A percentile compares a stretch with the other conserved stretches of the same genome.
These are phyloP conservation scores for Channa argus DNA, from an alignment of 2,113 vertebrate species.

Conservation along the genomic window DNA sequence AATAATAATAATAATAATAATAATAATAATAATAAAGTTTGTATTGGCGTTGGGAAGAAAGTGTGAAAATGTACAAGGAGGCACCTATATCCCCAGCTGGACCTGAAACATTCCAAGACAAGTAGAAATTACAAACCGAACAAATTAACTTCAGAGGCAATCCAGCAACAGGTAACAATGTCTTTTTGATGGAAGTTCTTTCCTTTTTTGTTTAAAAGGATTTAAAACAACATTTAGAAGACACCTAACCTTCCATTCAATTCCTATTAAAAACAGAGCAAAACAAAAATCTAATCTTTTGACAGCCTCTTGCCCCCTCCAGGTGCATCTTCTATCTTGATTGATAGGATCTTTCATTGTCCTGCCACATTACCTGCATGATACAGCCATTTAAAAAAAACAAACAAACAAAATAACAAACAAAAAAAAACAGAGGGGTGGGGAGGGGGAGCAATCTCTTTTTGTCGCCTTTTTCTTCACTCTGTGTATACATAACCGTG, in stretches of 20 bases:
- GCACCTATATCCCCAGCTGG: conserved; percentile 90
- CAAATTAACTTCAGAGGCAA: conserved; percentile 90
- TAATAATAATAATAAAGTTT: conserved; percentile 82
- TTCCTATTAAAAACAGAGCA: conserved; percentile 93
- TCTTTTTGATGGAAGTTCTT: conserved; percentile 70
- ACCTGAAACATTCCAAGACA: conserved; percentile 89
- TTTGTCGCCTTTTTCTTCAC: conserved; percentile 59
- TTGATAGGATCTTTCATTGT: conserved; percentile 85
- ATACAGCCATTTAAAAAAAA: conserved; percentile 59
- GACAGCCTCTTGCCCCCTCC: conserved; percentile 63
- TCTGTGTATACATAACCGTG: conserved; percentile 88
- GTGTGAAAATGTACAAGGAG: conserved; percentile 92
- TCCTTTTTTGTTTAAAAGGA: conserved; percentile 88
- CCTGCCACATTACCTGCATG: conserved; percentile 65
- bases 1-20: conserved; percentile 73
- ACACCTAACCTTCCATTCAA: conserved; percentile 91
- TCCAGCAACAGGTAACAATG: conserved; percentile 89
- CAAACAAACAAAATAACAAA: conserved; percentile 44
- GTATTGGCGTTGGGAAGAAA: conserved; percentile 91
- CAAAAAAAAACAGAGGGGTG: no score
- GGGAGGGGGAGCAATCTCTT: conserved; percentile 75
- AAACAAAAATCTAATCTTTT: conserved; percentile 83
- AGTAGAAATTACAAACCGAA: conserved; percentile 88
- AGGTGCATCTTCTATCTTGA: conserved; percentile 53
- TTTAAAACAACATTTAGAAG: conserved; percentile 99